Conservation (phyloP, 2,888 invertebrate genomes). For the Villa cingulata region DNA sequence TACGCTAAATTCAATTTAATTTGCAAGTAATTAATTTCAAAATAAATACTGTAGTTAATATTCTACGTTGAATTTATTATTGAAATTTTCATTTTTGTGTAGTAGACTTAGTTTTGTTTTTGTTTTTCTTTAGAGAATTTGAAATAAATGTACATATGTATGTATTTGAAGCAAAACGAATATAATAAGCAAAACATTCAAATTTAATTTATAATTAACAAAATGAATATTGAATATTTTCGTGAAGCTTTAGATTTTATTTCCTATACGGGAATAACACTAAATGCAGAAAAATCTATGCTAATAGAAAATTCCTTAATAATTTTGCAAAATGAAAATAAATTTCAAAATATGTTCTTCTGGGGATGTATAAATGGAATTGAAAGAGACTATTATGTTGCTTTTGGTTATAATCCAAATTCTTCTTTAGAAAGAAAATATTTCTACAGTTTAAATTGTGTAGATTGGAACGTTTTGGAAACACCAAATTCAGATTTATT, state of each 20-base stretch:
- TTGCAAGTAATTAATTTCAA: too few relatives aligned
- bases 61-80: too few relatives aligned
- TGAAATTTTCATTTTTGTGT: too few relatives aligned
- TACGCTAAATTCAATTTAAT: too few relatives aligned
- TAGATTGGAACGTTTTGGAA: conserved; percentile 53
- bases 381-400: conserved; percentile 68
- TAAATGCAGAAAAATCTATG: conserved; percentile 58
- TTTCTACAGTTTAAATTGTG: conserved; percentile 62
- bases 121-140: too few relatives aligned
- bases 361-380: conserved; percentile 75
- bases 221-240: conserved; percentile 31
- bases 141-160: too few relatives aligned
- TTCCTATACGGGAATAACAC: conserved; percentile 47
- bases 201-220: too few relatives aligned
- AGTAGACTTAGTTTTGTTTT: too few relatives aligned
- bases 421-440: conserved; percentile 56
- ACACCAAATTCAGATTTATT: conserved; percentile 28
- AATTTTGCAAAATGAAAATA: conserved; percentile 69
- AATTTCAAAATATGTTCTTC: conserved; percentile 66
- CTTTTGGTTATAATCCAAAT: conserved; percentile 63
- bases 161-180: too few relatives aligned
- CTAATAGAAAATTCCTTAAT: conserved; percentile 63
- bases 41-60: too few relatives aligned
- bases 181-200: too few relatives aligned
- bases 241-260: conserved; percentile 31